Evolutionary conservation across 1,140 invertebrate species (phyloP).

Genomic region (Polyergus mexicanus): DNA sequence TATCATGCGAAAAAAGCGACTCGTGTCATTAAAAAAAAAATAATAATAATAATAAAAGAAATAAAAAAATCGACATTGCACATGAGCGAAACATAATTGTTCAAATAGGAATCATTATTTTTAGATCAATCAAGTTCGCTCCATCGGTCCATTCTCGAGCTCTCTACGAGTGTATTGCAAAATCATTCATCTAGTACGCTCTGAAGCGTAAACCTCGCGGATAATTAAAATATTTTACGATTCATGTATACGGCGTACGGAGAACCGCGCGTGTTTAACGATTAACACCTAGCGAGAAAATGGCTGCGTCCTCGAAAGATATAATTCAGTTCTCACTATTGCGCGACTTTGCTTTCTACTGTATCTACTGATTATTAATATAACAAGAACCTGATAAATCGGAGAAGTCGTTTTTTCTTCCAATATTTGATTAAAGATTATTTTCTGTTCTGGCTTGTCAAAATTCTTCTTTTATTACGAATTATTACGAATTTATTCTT

Average conservation of each 20-base stretch:
- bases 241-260: conserved; percentile 13
- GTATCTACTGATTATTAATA: neutral
- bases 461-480: neutral
- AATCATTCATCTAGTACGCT: conserved; percentile 55
- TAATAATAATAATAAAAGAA: too few relatives aligned
- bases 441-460: neutral
- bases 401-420: neutral
- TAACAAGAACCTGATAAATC: neutral
- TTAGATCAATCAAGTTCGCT: neutral
- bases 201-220: conserved; percentile 40
- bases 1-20: neutral
- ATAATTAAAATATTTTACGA: conserved; percentile 58
- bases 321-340: conserved; percentile 9
- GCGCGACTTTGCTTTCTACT: neutral
- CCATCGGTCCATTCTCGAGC: conserved; percentile 2
- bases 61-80: neutral
- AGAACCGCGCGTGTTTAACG: conserved; percentile 9
- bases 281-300: conserved; percentile 28
- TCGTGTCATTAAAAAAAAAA: neutral
- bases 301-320: conserved; percentile 22
- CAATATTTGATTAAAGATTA: neutral
- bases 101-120: too few relatives aligned
- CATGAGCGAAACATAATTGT: neutral
- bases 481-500: too few relatives aligned
- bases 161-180: conserved; percentile 3